Conservation (phyloP, 2,888 invertebrate species). For the Lissonota sp. region DNA sequence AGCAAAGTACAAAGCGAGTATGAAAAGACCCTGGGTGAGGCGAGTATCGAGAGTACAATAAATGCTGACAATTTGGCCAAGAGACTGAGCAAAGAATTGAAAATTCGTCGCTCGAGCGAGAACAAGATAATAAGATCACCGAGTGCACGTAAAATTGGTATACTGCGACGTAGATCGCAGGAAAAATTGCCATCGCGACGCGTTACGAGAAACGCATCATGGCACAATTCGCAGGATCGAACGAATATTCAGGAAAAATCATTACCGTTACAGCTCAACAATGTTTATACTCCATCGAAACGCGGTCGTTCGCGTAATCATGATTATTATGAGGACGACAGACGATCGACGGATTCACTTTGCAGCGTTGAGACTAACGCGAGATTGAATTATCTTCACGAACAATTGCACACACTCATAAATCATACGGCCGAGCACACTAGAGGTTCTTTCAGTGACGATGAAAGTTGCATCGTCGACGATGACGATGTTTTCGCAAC, state of each 20-base stretch:
- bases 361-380: constrained; percentile 77
- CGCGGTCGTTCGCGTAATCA: constrained; percentile 27
- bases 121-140: constrained; percentile 91
- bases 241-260: constrained; percentile 49
- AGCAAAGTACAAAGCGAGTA: constrained; percentile 90
- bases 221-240: constrained; percentile 85
- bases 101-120: constrained; percentile 89
- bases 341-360: constrained; percentile 58
- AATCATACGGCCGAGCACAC: constrained; percentile 77
- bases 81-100: constrained; percentile 89
- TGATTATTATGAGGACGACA: constrained; percentile 29
- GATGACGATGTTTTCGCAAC: constrained; percentile 77
- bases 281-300: constrained; percentile 82
- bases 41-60: constrained; percentile 87
- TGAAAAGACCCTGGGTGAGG: constrained; percentile 89
- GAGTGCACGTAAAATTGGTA: constrained; percentile 92
- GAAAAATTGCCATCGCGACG: constrained; percentile 84
- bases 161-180: constrained; percentile 89
- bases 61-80: constrained; percentile 90
- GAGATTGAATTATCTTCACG: constrained; percentile 75
- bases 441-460: constrained; percentile 71
- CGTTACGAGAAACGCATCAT: constrained; percentile 87
- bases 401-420: constrained; percentile 76
- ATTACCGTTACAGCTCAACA: constrained; percentile 71
- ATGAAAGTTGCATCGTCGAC: constrained; percentile 65